Base-by-base conservation (phyloP, 2,888 invertebrate genomes). In the Glyphotaelius pellucidus region DNA sequence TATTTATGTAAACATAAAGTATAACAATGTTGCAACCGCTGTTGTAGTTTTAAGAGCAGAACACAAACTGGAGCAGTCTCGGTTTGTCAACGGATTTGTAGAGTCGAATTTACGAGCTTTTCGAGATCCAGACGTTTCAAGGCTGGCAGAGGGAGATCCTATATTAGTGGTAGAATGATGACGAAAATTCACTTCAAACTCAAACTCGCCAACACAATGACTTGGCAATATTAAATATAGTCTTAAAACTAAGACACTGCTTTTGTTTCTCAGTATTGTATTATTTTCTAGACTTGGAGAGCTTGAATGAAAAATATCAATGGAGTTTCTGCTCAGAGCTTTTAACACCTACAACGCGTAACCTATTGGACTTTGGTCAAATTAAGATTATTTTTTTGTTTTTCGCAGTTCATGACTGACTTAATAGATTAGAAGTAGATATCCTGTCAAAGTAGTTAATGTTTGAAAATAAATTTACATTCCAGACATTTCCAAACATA, bases 41-140 rank as follows among this genome's bases (percentile, higher is more conserved):
- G 86, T 5, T 47, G 30, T 30, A 42, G 32, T 83, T 83, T 83
- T 12, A 83, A 83, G 25, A 83, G 32, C 25, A 38, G 83, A 47
- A 42, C 4, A 42, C n/a, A 38, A 85, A 85, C 47, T 85, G 85
- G 85, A 86, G 86, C 86, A 86, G 30, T 86, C 86, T 42, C 86
- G 86, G 12, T 86, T 86, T 86, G 86, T 86, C 38, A 86, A 47
- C 86, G 86, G 38, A 86, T 42, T 86, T 83, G 31, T 35, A 35
- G 83, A 86, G 30, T 12, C 30, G 42, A n/a, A 38, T 86, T 38
- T 42, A 42, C 47, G 86, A 38, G 35, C 42, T 86, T 86, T 86
- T 25, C 42, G 35, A 42, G 42, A 86, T 30, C 3, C 11, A 38
- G 32, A 83, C 47, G 42, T 42, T 86, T 42, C 86, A 42, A 86